Evolutionary conservation across 2,888 invertebrate species (phyloP).

Genomic region (Eilema sororculum): DNA sequence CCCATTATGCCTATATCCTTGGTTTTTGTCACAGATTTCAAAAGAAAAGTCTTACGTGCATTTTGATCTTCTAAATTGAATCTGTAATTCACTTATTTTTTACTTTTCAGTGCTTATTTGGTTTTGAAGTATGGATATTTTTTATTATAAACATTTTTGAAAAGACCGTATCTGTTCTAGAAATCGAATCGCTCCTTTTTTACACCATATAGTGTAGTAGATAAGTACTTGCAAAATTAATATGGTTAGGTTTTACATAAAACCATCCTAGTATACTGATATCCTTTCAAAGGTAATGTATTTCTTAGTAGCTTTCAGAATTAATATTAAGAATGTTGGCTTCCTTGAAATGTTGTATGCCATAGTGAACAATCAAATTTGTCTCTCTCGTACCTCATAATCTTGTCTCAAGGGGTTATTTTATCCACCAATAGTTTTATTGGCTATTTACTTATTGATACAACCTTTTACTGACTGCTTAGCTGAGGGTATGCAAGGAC

Average conservation of each 20-base stretch:
- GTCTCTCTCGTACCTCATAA: conserved; percentile 41
- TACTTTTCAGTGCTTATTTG: too few species aligned
- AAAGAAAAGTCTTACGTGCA: too few species aligned
- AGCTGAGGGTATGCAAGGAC: not conserved
- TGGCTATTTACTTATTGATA: conserved; percentile 53
- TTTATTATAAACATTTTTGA: too few species aligned
- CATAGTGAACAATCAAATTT: conserved; percentile 49
- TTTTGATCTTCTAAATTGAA: too few species aligned
- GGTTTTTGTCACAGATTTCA: too few species aligned
- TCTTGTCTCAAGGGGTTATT: conserved; percentile 49
- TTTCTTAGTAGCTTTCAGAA: conserved; percentile 12
- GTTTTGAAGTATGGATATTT: too few species aligned
- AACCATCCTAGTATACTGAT: conserved; percentile 4
- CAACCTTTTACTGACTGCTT: conserved; percentile 40
- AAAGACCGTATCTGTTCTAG: too few species aligned
- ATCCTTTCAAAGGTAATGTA: conserved; percentile 16
- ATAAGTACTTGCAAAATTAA: not conserved
- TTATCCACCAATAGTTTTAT: conserved; percentile 52
- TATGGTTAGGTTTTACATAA: not conserved
- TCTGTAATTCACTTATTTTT: too few species aligned
- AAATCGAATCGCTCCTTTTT: too few species aligned
- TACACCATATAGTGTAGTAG: too few species aligned
- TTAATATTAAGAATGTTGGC: conserved; percentile 23
- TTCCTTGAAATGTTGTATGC: conserved; percentile 18
- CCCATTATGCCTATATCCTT: too few species aligned